Conservation (phyloP, 2,888 invertebrate species). For the Strigamia transsilvanica region DNA sequence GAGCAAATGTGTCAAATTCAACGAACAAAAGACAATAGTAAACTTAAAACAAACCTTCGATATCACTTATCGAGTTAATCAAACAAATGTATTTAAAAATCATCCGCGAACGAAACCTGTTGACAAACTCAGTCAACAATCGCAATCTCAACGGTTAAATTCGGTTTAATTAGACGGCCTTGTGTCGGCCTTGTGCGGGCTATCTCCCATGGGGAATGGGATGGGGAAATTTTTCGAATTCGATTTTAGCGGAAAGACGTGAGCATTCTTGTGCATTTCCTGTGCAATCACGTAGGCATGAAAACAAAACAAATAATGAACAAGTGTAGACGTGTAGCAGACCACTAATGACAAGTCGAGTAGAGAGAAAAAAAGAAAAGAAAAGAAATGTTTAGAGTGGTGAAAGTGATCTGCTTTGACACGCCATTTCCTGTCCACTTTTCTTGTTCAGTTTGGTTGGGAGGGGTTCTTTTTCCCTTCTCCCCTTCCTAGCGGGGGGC, state of each 20-base stretch:
- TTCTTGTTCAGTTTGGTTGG: background rate
- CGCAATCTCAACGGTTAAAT: too few relatives aligned
- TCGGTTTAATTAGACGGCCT: conserved; percentile 15
- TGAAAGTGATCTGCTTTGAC: conserved; percentile 27
- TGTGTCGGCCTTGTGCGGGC: background rate
- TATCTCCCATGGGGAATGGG: background rate
- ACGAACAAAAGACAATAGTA: background rate
- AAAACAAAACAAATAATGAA: conserved; percentile 22
- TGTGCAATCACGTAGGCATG: conserved; percentile 13
- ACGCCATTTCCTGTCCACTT: conserved; percentile 9
- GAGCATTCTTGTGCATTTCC: conserved; percentile 31
- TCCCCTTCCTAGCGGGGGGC: background rate
- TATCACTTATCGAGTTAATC: background rate
- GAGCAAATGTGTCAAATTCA: background rate
- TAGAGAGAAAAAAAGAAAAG: background rate
- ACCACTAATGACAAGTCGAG: conserved; percentile 3
- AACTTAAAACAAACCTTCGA: background rate
- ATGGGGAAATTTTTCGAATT: background rate
- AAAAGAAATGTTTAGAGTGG: conserved; percentile 17
- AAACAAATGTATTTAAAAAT: background rate
- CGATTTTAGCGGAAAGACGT: background rate
- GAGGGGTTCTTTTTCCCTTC: conserved; percentile 11
- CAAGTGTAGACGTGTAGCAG: conserved; percentile 4
- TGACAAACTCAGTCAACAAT: background rate
- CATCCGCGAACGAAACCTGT: background rate